Base-by-base conservation (phyloP, 2,113 vertebrate genomes). In the Micromys minutus region DNA sequence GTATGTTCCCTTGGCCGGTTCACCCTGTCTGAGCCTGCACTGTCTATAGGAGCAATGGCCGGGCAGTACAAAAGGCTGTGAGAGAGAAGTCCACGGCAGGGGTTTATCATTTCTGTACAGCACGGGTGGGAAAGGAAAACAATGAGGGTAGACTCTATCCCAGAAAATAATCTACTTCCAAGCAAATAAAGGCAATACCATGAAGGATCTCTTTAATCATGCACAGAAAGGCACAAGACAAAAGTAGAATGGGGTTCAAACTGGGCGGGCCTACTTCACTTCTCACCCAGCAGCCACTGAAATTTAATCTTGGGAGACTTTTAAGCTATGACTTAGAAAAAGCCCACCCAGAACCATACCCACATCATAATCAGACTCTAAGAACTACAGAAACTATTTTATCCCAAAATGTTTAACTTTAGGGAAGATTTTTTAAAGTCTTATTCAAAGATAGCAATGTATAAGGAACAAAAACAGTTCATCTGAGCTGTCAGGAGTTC, bases 161-260 rank as follows among this genome's bases (percentile, higher is more conserved):
- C 93, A 87, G 52, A 55, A 74, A 97, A 95, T 50, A 91, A 90
- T 31, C 75, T 72, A 94, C 84, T 80, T 72, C 87, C 71, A 88
- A 93, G 95, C 77, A 92, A 91, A 94, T 77, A 72, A 95, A 96
- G 93, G 97, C 95, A 92, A 90, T 47, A 79, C 72, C 81, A 45
- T 63, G 36, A 92, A 92, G 92, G 90, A 86, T 69, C 72, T 81
- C 88, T 95, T 93, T 90, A 93, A 94, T 90, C 72, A 96, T 45
- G 11, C 63, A 94, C 74, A 74, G 81, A 89, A 97, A 97, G 97
- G 97, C 96, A 97, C 97, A 86, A 76, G 89, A 77, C 97, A 50
- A 50, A 92, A 88, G 69, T 16, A 34, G 72, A 87, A 81, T 3
- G 67, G 79, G 92, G 55, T 77, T 90, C 81, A 39, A 5, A 71